Base-by-base conservation (phyloP, 2,113 vertebrate genomes). In the Ovibos moschatus region DNA sequence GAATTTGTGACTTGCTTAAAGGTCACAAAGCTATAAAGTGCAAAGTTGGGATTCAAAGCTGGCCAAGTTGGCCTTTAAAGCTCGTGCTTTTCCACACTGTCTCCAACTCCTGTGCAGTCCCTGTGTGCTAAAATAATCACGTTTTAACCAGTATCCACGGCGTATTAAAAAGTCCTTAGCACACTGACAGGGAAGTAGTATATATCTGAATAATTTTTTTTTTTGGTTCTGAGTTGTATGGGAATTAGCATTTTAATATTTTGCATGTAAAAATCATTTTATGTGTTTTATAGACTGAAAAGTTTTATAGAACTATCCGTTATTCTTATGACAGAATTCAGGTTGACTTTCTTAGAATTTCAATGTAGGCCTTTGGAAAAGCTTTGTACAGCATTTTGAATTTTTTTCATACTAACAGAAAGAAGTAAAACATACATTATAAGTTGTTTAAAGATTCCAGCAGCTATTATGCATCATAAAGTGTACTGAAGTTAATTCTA, bases 361-460 rank as follows among this genome's bases (percentile, higher is more conserved):
- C 71, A 97, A 64, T 89, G 64, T 27, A 92, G 50, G 60, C 57
- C 45, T 91, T 96, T 91, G 79, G 64, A 95, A 64, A 92, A 93
- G 57, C 23, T 84, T 96, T 87, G 67, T 57, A 67, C 23, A 28
- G 78, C 87, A 81, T 89, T 96, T 95, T 95, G 87, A 95, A 88
- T 47, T 89, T 97, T 93, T 95, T 91, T 78, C 11, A 10, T 78
- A 91, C 95, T 87, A 94, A 91, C 89, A 89, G 95, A 87, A 95
- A 95, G 94, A 93, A 87, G 57, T 95, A 89, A 97, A 97, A 95
- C 78, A 92, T 95, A 92, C 51, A 97, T 98, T 98, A 96, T 84
- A 94, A 96, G 93, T 93, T 98, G 96, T 96, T 96, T 95, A 97
- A 97, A 91, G 89, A 96, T 97, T 95, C 87, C 23, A 89, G 94